Percentiles rank a stretch among this genome's conserved stretches.
Evolutionary conservation across 2,113 vertebrate species (phyloP).

Genomic region (Lipophrys pholis): DNA sequence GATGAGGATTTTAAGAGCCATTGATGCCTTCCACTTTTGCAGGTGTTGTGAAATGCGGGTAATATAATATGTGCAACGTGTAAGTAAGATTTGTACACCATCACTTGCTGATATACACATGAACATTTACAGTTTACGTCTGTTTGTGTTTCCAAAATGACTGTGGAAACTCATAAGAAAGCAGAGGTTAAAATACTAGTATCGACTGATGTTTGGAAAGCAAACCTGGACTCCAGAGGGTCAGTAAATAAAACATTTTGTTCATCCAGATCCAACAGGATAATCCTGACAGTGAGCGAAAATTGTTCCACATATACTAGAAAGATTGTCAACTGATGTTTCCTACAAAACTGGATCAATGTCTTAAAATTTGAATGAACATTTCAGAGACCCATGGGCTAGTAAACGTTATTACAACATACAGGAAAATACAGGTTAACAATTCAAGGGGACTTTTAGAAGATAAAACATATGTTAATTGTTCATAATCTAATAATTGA

Average conservation of each 20-base stretch:
- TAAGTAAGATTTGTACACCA: not conserved
- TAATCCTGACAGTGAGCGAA: rapidly evolving
- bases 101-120: not conserved
- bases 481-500: too few relatives aligned
- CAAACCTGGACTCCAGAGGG: not conserved
- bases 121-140: not conserved
- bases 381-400: too few relatives aligned
- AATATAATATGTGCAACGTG: not conserved
- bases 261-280: not conserved
- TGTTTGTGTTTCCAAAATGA: slow-evolving; percentile 18
- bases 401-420: too few relatives aligned
- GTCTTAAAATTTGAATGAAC: too few relatives aligned
- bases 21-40: not conserved
- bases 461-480: too few relatives aligned
- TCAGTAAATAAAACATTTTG: not conserved
- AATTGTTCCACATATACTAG: not conserved
- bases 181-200: too few relatives aligned
- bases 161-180: slow-evolving; percentile 15
- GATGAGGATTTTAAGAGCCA: slow-evolving; percentile 1
- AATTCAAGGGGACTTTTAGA: too few relatives aligned
- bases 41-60: not conserved
- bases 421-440: too few relatives aligned
- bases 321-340: not conserved
- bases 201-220: not conserved
- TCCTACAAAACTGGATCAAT: not conserved